Base-by-base conservation (phyloP, 2,113 vertebrate genomes). In the Cygnus buccinator region DNA sequence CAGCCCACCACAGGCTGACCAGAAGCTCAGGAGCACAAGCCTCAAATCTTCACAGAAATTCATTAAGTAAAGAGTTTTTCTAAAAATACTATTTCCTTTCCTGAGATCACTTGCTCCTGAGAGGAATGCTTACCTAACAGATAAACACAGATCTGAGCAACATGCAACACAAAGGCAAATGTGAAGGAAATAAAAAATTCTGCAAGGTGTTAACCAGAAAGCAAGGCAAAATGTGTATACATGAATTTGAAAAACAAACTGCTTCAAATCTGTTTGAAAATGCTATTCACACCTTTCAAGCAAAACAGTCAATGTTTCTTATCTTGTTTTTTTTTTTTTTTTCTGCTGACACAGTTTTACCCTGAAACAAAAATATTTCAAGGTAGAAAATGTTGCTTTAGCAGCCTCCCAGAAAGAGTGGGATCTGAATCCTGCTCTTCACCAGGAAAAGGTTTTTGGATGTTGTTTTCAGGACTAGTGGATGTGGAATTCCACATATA, bases 181-280 rank as follows among this genome's bases (percentile, higher is more conserved):
- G 9, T 67, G n/a, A 31, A 41, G 77, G 48, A 67, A 62, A 17
- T 0, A 5, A n/a, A 23, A 55, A 72, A 44, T 29, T 39, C 67
- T 29, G 81, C 41, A 16, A 46, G 5, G 79, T 6, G 75, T 3
- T 52, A 7, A 39, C 67, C 71, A 5, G 66, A 25, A 25, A 28
- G 65, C 18, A 8, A 2, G 50, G 82, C 75, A 81, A 81, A 71
- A 81, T 2, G 28, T 0, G 2, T 72, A 63, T 3, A 2, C 67
- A n/a, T 33, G 41, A 72, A 90, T 93, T 82, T 90, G 8, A 80
- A 96, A 93, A 77, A 31, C 93, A 95, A 95, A 96, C 92, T 35
- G 13, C 57, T 86, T 77, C 26, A 14, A 22, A 57, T 54, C 75
- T 9, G 4, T 55, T 88, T 77, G 76, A 46, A 93, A 84, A 84